Percentiles rank a stretch among this genome's conserved stretches.
phyloP scores from a whole-genome alignment of 2,888 invertebrate species.

The Drosophila atroscutellata region DNA sequence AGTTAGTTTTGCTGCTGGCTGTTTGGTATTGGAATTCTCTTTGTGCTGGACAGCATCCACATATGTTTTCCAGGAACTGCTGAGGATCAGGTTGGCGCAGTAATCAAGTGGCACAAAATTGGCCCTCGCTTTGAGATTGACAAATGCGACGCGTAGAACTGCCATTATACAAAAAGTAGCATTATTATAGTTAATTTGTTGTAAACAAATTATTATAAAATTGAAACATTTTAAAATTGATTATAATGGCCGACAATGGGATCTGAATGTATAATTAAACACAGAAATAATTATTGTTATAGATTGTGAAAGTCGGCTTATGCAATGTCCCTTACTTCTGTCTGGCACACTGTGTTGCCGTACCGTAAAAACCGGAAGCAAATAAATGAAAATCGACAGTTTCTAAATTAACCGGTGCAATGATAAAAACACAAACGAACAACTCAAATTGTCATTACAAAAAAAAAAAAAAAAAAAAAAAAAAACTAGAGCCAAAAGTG shows the following conservation, averaged over 20 bases:
- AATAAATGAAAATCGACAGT: conserved; percentile 76
- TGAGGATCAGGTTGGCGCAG: background rate
- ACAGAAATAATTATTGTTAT: too few species aligned
- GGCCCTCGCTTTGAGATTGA: background rate
- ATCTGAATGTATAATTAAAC: too few species aligned
- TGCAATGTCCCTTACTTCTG: background rate
- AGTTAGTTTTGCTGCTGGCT: too few species aligned
- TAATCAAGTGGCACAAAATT: background rate
- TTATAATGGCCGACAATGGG: too few species aligned
- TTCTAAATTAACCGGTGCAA: conserved; percentile 72
- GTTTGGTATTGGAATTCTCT: background rate
- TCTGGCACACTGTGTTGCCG: conserved; percentile 27
- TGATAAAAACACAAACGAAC: conserved; percentile 48
- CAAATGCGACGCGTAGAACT: background rate
- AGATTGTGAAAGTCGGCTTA: background rate
- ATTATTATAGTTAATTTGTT: too few species aligned
- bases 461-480: conserved; percentile 19
- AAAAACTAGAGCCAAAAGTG: background rate
- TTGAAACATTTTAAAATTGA: too few species aligned
- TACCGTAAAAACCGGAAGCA: conserved; percentile 57
- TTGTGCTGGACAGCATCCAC: background rate
- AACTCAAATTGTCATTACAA: conserved; percentile 64
- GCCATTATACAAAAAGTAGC: too few species aligned
- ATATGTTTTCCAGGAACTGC: background rate
- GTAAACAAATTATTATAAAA: too few species aligned